phyloP scores from a whole-genome alignment of 1,140 invertebrate species.

The Octopus sinensis region DNA sequence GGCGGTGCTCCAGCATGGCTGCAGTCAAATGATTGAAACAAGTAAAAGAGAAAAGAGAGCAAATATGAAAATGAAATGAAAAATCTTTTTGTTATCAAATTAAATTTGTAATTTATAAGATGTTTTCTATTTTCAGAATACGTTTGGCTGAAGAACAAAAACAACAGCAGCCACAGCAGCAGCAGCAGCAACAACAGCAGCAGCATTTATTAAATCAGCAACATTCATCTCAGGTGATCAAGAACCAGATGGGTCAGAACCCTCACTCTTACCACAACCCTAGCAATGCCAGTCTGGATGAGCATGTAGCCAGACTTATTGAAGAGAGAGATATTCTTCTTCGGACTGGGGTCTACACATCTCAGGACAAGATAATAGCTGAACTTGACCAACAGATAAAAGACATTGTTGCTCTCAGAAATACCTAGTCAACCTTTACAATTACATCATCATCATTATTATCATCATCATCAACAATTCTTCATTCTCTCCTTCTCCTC shows the following conservation, averaged over 20 bases:
- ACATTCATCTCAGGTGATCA: background rate
- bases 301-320: conserved; percentile 55
- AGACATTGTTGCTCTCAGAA: conserved; percentile 47
- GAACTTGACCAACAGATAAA: conserved; percentile 58
- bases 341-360: conserved; percentile 57
- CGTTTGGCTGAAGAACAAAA: conserved; percentile 44
- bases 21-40: no score
- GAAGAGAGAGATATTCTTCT: conserved; percentile 58
- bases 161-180: conserved; percentile 13
- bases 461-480: no score
- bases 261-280: conserved; percentile 30
- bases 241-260: background rate
- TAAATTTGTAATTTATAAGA: no score
- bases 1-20: no score
- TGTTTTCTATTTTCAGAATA: conserved; percentile 33
- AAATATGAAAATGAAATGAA: no score
- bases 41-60: no score
- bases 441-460: background rate
- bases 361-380: conserved; percentile 56
- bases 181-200: conserved; percentile 31
- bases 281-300: conserved; percentile 43
- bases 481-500: no score
- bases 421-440: conserved; percentile 16
- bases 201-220: conserved; percentile 28
- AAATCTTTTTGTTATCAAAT: no score